Conservation (phyloP, 2,113 vertebrate species). For the Formicarius rufipectus region DNA sequence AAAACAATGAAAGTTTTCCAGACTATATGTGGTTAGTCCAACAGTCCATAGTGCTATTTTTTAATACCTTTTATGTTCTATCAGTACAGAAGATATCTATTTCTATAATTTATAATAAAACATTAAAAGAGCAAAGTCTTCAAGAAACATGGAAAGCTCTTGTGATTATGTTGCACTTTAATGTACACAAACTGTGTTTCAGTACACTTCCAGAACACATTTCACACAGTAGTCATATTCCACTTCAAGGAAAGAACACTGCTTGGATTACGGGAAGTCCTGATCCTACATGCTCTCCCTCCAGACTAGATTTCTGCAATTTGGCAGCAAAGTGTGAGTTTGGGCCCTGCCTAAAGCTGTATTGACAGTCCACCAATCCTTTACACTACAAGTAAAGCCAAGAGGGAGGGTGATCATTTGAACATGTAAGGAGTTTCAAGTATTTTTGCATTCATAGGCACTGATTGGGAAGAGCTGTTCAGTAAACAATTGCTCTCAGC, state of each 20-base stretch:
- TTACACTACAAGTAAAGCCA: background rate
- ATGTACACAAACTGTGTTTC: background rate
- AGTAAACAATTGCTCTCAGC: background rate
- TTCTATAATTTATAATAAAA: constrained; percentile 2
- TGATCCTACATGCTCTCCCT: background rate
- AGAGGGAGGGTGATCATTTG: background rate
- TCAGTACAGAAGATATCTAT: background rate
- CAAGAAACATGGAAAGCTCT: background rate
- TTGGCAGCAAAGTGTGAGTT: background rate
- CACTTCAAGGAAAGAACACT: background rate
- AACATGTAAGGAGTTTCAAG: background rate
- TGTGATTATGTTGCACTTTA: background rate
- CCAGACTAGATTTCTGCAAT: background rate
- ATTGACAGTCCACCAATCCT: background rate
- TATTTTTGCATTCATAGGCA: background rate
- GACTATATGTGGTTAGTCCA: background rate
- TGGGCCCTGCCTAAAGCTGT: background rate
- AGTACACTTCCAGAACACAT: background rate
- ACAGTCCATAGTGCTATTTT: background rate
- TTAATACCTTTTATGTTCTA: constrained; percentile 26
- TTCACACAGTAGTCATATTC: background rate
- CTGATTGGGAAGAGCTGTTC: background rate
- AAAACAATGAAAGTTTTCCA: background rate
- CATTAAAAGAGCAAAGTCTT: background rate
- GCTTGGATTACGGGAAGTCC: background rate